Evolutionary conservation across 1,140 invertebrate species (phyloP).

Genomic region (Reticulitermes speratus): DNA sequence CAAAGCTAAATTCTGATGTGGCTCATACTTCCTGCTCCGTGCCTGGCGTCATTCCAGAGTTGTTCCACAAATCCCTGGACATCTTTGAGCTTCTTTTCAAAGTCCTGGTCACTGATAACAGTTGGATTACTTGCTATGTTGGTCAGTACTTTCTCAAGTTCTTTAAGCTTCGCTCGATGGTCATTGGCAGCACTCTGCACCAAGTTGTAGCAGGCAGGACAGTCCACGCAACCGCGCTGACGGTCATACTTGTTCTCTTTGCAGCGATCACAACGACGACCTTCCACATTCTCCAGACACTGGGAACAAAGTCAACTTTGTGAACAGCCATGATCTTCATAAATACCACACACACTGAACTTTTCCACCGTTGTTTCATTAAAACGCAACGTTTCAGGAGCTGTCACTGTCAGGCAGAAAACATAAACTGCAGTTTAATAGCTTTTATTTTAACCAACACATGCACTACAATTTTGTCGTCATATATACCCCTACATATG

Average conservation of each 20-base stretch:
- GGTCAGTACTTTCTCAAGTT: slow-evolving; percentile 67
- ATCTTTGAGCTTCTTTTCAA: slow-evolving; percentile 70
- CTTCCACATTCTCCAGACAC: slow-evolving; percentile 89
- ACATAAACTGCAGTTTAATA: too few species aligned
- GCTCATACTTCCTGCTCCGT: slow-evolving; percentile 59
- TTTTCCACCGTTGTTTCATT: too few species aligned
- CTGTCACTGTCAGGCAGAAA: too few species aligned
- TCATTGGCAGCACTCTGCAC: slow-evolving; percentile 82
- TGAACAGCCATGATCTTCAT: too few species aligned
- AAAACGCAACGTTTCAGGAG: too few species aligned
- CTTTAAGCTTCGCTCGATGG: slow-evolving; percentile 73
- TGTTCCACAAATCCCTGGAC: slow-evolving; percentile 70
- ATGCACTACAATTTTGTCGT: too few species aligned
- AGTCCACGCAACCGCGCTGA: slow-evolving; percentile 82
- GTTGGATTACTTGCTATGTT: slow-evolving; percentile 73
- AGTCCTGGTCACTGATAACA: slow-evolving; percentile 80
- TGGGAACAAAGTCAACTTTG: slow-evolving; percentile 39
- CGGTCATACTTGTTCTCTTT: slow-evolving; percentile 90
- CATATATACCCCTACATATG: too few species aligned
- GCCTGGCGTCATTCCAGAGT: slow-evolving; percentile 67
- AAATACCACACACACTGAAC: too few species aligned
- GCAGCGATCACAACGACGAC: slow-evolving; percentile 85
- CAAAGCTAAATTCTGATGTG: background rate
- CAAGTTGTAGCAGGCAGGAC: slow-evolving; percentile 90
- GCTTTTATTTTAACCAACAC: too few species aligned